Conservation (phyloP, 2,797 vertebrate species). For the Cuniculus paca region DNA sequence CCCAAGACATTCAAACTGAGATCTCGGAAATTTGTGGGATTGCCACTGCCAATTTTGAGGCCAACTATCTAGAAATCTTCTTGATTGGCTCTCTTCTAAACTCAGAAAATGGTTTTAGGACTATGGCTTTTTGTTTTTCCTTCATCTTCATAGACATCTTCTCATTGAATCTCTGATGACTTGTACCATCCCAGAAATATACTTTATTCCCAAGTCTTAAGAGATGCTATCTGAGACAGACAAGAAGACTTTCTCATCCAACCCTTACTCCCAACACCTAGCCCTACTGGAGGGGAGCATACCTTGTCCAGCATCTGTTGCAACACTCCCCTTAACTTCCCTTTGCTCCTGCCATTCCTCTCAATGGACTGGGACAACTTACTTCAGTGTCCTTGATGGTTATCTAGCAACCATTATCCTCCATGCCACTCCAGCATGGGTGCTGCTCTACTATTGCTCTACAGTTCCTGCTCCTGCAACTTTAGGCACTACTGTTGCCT, state of each 20-base stretch:
- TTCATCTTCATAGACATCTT: not conserved
- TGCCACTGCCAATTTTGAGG: not conserved
- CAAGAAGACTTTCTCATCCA: not conserved
- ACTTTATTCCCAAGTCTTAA: not conserved
- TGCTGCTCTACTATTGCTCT: not conserved
- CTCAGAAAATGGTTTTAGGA: not conserved
- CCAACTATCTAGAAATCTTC: not conserved
- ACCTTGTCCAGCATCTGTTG: not conserved
- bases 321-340: not conserved
- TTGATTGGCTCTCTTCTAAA: not conserved
- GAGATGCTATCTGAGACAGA: not conserved
- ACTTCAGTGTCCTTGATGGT: not conserved
- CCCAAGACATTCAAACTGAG: not conserved
- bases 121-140: not conserved
- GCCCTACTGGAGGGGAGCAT: not conserved
- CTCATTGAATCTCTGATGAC: not conserved
- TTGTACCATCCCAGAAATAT: not conserved
- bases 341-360: not conserved
- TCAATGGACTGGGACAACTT: not conserved
- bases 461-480: not conserved
- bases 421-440: not conserved
- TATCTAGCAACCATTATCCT: not conserved
- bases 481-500: not conserved
- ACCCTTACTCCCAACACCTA: fast-evolving
- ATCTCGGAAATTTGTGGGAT: not conserved